Evolutionary conservation across 2,797 vertebrate species (phyloP).

Genomic region (Rhynchotus rufescens): DNA sequence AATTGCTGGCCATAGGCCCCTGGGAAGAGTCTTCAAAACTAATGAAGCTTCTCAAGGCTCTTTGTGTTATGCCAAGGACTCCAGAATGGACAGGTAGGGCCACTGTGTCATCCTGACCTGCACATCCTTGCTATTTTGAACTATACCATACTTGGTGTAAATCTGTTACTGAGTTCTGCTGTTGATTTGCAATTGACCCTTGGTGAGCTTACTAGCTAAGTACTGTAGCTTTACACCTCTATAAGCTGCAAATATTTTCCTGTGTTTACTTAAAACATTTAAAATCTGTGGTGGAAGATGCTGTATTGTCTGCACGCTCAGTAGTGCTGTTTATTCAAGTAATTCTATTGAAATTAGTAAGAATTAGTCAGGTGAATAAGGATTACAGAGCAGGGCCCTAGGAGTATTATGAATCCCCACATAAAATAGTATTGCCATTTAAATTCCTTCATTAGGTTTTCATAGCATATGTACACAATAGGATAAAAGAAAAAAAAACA

Average conservation of each 20-base stretch:
- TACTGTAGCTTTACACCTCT: neutral
- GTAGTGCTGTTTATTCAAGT: slow-evolving; percentile 57
- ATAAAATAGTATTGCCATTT: slow-evolving; percentile 21
- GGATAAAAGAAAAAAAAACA: slow-evolving; percentile 5
- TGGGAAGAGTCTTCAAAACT: neutral
- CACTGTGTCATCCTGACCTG: neutral
- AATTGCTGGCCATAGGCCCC: neutral
- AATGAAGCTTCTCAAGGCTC: neutral
- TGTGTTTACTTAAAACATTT: slow-evolving; percentile 48
- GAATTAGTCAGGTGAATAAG: slow-evolving; percentile 60
- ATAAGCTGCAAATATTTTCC: slow-evolving; percentile 16
- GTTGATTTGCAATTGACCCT: slow-evolving; percentile 18
- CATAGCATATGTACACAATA: slow-evolving; percentile 10
- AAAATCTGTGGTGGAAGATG: neutral
- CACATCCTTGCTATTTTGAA: neutral
- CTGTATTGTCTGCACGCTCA: slow-evolving; percentile 10
- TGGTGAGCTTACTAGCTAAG: neutral
- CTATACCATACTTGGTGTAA: slow-evolving; percentile 7
- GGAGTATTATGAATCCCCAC: neutral
- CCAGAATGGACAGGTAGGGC: neutral
- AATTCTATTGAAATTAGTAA: slow-evolving; percentile 59
- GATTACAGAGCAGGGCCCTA: slow-evolving; percentile 32
- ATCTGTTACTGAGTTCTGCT: slow-evolving; percentile 11
- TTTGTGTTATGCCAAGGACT: neutral
- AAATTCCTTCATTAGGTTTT: slow-evolving; percentile 50